Conservation (phyloP, 2,797 vertebrate genomes). For the Falco novaeseelandiae region DNA sequence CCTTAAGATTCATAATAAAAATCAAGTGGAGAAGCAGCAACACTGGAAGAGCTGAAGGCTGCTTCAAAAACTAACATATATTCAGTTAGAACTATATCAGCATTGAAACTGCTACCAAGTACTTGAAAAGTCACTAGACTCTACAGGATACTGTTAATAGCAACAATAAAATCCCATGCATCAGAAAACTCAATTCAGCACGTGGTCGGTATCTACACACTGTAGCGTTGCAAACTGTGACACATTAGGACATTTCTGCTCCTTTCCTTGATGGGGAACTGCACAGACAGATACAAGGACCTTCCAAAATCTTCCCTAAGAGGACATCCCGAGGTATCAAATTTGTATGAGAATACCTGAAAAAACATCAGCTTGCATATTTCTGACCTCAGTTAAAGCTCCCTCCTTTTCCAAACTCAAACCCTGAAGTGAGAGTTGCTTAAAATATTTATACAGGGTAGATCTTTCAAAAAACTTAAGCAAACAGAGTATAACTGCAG, state of each 20-base stretch:
- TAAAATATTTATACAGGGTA: neutral
- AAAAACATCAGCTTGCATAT: neutral
- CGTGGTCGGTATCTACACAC: neutral
- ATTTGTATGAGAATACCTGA: neutral
- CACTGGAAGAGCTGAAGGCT: neutral
- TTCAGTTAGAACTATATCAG: neutral
- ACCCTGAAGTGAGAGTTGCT: neutral
- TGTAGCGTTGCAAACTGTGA: neutral
- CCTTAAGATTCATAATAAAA: neutral
- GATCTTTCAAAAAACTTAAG: neutral
- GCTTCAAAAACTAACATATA: neutral
- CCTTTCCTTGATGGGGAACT: neutral
- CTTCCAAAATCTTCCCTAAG: neutral
- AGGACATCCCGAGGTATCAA: neutral
- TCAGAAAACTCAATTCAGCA: neutral
- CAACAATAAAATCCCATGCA: neutral
- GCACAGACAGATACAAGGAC: rapidly evolving
- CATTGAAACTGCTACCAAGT: neutral
- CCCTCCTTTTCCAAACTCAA: neutral
- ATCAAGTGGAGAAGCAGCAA: neutral
- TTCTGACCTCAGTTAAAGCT: neutral
- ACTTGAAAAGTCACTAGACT: neutral
- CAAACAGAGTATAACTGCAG: neutral
- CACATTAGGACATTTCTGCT: neutral
- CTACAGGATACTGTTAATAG: neutral